Conservation (phyloP, 2,797 vertebrate genomes). For the Sebastes hopkinsi region DNA sequence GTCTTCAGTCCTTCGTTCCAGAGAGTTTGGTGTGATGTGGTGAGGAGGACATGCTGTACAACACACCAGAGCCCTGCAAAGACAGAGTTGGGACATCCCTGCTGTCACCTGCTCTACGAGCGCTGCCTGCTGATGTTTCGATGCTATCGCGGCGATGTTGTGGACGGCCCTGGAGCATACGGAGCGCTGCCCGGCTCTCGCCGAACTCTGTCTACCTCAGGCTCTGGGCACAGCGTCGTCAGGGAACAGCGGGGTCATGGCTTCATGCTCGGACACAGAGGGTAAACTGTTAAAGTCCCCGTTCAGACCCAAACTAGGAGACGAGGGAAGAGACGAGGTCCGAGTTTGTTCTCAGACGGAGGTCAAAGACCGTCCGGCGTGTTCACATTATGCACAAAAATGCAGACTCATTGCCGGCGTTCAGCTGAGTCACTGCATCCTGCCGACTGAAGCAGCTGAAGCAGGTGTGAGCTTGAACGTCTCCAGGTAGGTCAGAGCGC, state of each 20-base stretch:
- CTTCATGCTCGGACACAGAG: constrained; percentile 61
- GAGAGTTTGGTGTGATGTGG: constrained; percentile 9
- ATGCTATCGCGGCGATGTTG: not conserved
- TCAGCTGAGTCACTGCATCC: constrained; percentile 22
- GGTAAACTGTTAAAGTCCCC: constrained; percentile 18
- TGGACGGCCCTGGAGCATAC: not conserved
- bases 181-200: not conserved
- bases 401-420: not conserved
- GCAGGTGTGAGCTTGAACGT: constrained; percentile 1
- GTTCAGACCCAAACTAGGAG: constrained; percentile 25
- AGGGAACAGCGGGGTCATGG: constrained; percentile 40
- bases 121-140: not conserved
- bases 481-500: constrained; percentile 4
- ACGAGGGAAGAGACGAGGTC: constrained; percentile 2
- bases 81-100: constrained; percentile 14
- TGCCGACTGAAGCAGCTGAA: not conserved
- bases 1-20: constrained; percentile 31
- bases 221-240: constrained; percentile 17
- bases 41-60: constrained; percentile 22
- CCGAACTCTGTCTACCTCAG: constrained; percentile 5
- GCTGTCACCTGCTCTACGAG: not conserved
- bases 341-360: constrained; percentile 25
- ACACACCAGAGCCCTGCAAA: constrained; percentile 17
- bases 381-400: constrained; percentile 26
- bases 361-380: not conserved